Percentiles rank a stretch among this genome's conserved stretches.
phyloP scores from a whole-genome alignment of 1,140 invertebrate species.

The Cotesia chilonis region DNA sequence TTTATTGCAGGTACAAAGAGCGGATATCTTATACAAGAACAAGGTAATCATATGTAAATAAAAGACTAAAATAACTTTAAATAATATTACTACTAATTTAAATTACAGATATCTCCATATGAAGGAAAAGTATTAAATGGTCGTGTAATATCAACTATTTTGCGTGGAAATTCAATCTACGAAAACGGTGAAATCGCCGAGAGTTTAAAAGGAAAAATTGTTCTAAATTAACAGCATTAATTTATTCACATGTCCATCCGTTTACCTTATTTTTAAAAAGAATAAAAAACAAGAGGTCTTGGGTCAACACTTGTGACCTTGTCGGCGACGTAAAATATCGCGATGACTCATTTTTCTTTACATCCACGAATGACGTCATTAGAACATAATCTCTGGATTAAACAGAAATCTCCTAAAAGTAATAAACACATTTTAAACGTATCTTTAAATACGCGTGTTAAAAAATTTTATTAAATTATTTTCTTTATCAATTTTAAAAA shows the following conservation, averaged over 20 bases:
- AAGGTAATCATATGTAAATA: slow-evolving; percentile 51
- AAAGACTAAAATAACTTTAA: neutral
- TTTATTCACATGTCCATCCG: neutral
- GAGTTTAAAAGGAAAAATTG: slow-evolving; percentile 53
- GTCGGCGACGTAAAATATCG: slow-evolving; percentile 7
- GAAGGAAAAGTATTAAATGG: slow-evolving; percentile 67
- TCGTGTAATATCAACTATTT: slow-evolving; percentile 69
- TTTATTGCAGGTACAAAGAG: slow-evolving; percentile 51
- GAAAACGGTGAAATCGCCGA: slow-evolving; percentile 58
- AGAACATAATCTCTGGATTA: neutral
- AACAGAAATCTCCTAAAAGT: neutral
- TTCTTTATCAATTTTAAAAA: too few relatives aligned
- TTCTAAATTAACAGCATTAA: slow-evolving; percentile 11
- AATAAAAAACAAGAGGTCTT: slow-evolving; percentile 8
- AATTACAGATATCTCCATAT: slow-evolving; percentile 69
- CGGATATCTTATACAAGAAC: slow-evolving; percentile 69
- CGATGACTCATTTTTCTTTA: slow-evolving; percentile 25
- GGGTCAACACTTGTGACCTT: slow-evolving; percentile 28
- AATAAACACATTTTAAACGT: neutral
- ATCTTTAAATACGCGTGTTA: too few relatives aligned
- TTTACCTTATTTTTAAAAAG: neutral
- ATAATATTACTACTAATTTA: slow-evolving; percentile 30
- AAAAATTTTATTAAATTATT: too few relatives aligned
- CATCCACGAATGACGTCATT: slow-evolving; percentile 17
- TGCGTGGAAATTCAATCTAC: slow-evolving; percentile 69